Evolutionary conservation across 1,140 invertebrate genomes (phyloP).

Genomic region (Lepidurus apus): DNA sequence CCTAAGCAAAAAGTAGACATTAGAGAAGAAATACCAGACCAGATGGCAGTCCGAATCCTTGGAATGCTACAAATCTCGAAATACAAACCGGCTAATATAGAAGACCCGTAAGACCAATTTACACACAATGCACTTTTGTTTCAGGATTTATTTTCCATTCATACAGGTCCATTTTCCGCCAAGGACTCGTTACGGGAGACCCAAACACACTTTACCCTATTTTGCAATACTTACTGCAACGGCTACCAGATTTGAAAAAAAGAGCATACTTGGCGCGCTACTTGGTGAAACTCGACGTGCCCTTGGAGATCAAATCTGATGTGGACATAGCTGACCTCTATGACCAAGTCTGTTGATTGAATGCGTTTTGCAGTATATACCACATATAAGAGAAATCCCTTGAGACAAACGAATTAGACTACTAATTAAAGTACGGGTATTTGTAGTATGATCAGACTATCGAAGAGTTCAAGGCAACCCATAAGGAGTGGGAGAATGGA

Average conservation of each 20-base stretch:
- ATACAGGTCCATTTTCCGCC: constrained; percentile 53
- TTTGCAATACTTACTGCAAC: constrained; percentile 68
- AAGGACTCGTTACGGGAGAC: constrained; percentile 67
- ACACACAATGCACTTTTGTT: not conserved
- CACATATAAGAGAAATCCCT: not conserved
- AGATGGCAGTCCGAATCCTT: constrained; percentile 58
- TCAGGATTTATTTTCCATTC: not conserved
- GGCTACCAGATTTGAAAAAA: constrained; percentile 66
- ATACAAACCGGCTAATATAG: constrained; percentile 59
- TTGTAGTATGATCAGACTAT: constrained; percentile 67
- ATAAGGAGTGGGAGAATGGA: constrained; percentile 64
- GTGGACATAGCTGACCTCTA: constrained; percentile 65
- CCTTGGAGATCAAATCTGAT: constrained; percentile 72
- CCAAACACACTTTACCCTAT: constrained; percentile 68
- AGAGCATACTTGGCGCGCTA: constrained; percentile 72
- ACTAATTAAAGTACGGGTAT: constrained; percentile 29
- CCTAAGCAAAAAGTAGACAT: constrained; percentile 55
- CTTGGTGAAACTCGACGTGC: constrained; percentile 71
- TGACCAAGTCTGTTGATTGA: constrained; percentile 50
- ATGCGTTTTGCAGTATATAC: not conserved
- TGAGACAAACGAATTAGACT: not conserved
- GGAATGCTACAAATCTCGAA: constrained; percentile 59
- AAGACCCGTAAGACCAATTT: constrained; percentile 22
- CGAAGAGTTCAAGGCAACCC: constrained; percentile 72
- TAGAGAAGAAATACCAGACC: constrained; percentile 56